Conservation (phyloP, 2,797 vertebrate genomes). For the Alca torda region DNA sequence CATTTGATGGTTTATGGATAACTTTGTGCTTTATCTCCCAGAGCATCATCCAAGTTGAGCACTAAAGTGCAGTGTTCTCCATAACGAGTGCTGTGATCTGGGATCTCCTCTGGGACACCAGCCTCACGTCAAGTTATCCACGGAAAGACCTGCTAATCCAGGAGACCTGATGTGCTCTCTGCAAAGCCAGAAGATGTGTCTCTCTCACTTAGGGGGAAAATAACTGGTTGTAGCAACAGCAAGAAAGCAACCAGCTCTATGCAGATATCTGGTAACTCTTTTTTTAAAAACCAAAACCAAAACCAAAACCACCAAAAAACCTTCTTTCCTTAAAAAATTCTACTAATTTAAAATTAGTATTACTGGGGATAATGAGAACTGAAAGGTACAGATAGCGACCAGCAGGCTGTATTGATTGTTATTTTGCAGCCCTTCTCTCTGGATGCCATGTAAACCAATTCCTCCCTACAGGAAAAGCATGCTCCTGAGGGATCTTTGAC, state of each 20-base stretch:
- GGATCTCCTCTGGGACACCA: neutral
- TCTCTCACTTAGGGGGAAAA: neutral
- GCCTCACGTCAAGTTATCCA: neutral
- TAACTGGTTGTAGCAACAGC: neutral
- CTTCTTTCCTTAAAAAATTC: neutral
- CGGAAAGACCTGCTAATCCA: conserved; percentile 44
- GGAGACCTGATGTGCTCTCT: neutral
- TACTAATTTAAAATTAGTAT: neutral
- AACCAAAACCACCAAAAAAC: neutral
- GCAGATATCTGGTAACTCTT: neutral
- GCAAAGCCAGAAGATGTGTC: neutral
- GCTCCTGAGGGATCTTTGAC: neutral
- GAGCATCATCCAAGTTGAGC: conserved; percentile 27
- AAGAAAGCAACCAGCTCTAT: neutral
- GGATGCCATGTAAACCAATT: neutral
- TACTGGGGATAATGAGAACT: neutral
- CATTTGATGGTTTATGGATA: conserved; percentile 58
- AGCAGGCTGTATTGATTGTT: neutral
- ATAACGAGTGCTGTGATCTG: conserved; percentile 17
- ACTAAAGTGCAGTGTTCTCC: conserved; percentile 44
- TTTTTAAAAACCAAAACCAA: neutral
- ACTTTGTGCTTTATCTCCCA: conserved; percentile 42
- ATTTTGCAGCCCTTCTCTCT: neutral
- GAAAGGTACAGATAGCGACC: neutral
- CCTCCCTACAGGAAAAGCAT: neutral